Conservation (phyloP, 2,113 vertebrate genomes). For the Canis aureus region DNA sequence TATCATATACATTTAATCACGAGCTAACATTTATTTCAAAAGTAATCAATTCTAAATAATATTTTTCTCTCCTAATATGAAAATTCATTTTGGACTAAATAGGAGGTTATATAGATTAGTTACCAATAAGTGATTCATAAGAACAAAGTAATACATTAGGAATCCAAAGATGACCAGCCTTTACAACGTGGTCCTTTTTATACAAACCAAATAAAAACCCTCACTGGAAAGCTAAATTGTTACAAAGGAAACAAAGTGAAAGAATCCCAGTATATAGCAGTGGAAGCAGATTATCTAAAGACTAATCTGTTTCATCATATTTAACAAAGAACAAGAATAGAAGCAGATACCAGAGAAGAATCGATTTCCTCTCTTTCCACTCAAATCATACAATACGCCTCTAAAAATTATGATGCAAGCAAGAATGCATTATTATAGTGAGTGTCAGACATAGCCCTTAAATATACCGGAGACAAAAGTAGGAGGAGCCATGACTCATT, state of each 20-base stretch:
- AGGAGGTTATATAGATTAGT: neutral
- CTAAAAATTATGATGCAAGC: neutral
- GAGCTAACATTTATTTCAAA: constrained; percentile 1
- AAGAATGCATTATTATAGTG: neutral
- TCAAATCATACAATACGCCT: neutral
- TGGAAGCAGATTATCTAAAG: neutral
- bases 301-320: neutral
- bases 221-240: neutral
- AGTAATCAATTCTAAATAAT: neutral
- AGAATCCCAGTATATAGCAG: neutral
- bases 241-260: neutral
- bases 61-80: neutral
- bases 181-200: neutral
- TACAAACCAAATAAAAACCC: neutral
- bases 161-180: neutral
- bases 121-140: neutral
- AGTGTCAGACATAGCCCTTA: neutral
- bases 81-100: neutral
- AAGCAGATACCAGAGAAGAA: neutral
- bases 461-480: neutral
- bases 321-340: neutral
- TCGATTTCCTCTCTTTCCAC: constrained; percentile 18
- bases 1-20: neutral
- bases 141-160: neutral
- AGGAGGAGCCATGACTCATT: neutral